Percentiles rank a stretch among this genome's conserved stretches.
Evolutionary conservation across 2,888 invertebrate species (phyloP).

Genomic region (Anarsia innoxiella): DNA sequence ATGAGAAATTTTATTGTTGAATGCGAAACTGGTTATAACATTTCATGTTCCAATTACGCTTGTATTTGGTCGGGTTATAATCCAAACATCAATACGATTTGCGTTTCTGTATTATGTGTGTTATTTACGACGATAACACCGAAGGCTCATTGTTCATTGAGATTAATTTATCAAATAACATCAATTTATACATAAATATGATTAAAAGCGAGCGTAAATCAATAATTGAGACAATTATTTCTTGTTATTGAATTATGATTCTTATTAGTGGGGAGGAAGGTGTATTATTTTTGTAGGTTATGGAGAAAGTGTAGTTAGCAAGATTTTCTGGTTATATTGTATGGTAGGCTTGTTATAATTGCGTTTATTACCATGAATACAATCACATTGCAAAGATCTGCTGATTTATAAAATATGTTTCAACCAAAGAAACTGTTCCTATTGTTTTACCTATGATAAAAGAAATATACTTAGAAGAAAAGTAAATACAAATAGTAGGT

Average conservation of each 20-base stretch:
- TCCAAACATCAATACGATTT: constrained; percentile 45
- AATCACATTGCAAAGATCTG: too few species aligned
- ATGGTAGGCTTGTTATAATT: too few species aligned
- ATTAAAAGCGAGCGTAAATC: constrained; percentile 3
- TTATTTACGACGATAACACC: constrained; percentile 6
- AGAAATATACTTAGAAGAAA: too few species aligned
- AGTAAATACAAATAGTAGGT: too few species aligned
- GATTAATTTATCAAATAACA: neutral
- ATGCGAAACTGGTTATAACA: neutral
- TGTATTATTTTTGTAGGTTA: constrained; percentile 8
- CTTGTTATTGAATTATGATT: neutral
- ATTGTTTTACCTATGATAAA: too few species aligned
- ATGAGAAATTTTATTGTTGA: neutral
- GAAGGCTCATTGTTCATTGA: neutral
- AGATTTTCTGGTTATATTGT: too few species aligned
- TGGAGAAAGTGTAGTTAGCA: constrained; percentile 13
- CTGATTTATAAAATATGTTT: too few species aligned
- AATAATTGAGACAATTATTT: neutral
- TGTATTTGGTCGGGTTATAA: constrained; percentile 34
- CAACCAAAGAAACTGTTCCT: too few species aligned
- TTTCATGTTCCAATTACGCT: constrained; percentile 10
- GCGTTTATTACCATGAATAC: too few species aligned
- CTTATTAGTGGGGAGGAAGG: constrained; percentile 1
- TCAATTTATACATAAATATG: neutral
- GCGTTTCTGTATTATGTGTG: constrained; percentile 7